Percentiles rank a stretch among this genome's conserved stretches.
Evolutionary conservation across 2,797 vertebrate species (phyloP).

Genomic region (Rhincodon typus): DNA sequence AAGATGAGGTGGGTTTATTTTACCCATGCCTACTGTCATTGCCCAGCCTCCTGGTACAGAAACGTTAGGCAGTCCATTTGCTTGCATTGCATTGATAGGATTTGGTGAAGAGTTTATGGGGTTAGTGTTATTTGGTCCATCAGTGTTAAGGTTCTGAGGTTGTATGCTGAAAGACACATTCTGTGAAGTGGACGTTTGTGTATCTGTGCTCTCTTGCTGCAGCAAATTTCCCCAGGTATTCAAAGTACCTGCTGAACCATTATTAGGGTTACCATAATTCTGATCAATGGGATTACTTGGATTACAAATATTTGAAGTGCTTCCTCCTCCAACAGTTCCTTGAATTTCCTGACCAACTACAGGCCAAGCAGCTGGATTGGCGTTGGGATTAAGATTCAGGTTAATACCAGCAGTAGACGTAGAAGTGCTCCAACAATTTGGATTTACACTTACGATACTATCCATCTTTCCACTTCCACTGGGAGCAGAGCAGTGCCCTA

Average conservation of each 20-base stretch:
- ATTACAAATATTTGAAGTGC: constrained; percentile 71
- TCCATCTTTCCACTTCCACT: constrained; percentile 78
- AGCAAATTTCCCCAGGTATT: constrained; percentile 74
- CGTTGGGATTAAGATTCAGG: constrained; percentile 78
- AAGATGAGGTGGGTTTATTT: constrained; percentile 71
- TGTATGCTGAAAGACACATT: constrained; percentile 81
- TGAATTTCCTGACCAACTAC: constrained; percentile 69
- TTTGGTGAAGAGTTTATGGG: constrained; percentile 71
- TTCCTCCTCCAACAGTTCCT: constrained; percentile 66
- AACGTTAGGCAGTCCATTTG: constrained; percentile 69
- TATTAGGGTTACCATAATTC: constrained; percentile 56
- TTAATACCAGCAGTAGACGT: constrained; percentile 70
- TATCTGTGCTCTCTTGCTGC: constrained; percentile 72
- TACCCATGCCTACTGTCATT: constrained; percentile 68
- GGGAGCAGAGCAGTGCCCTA: constrained; percentile 60
- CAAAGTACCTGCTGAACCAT: constrained; percentile 56
- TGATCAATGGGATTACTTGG: constrained; percentile 71
- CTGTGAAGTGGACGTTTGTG: constrained; percentile 69
- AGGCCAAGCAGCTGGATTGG: constrained; percentile 82
- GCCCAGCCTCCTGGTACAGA: constrained; percentile 61
- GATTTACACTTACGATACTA: constrained; percentile 73
- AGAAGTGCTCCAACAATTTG: constrained; percentile 76
- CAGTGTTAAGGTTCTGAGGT: constrained; percentile 82
- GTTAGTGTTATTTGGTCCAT: constrained; percentile 81
- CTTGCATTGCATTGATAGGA: constrained; percentile 70